Base-by-base conservation (phyloP, 1,140 invertebrate genomes). In the Lepidostoma basale region DNA sequence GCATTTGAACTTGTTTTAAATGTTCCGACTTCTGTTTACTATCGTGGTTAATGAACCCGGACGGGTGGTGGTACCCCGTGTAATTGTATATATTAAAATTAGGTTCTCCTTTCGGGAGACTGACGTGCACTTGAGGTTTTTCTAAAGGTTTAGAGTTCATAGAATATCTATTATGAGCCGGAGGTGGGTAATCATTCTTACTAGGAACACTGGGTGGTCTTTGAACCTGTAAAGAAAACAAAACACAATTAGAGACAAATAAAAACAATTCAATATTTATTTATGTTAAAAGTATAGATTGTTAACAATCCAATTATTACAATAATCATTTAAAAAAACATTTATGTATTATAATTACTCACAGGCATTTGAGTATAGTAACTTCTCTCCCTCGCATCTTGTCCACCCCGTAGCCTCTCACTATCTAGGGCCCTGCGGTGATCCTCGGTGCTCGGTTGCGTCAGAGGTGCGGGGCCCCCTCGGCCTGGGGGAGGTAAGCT, bases 11-110 rank as follows among this genome's bases (percentile, higher is more conserved):
- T 69, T 79, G 74, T 36, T 75, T 74, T 45, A 73, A 47, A 23
- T 77, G 70, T 62, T 74, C 67, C 0, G 40, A 25, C 33, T 73
- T 69, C 39, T 67, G 71, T 60, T 67, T 69, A 36, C 56, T 56
- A 26, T 69, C 67, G 28, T 59, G 71, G 47, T 67, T 63, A n/a
- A 63, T 28, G 36, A 54, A 69, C 9, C 49, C 45, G 1, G 62
- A 23, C 6, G 70, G 58, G 33, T 33, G 81, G 80, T 88, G 89
- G 74, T 89, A 90, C 10, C 85, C 83, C 60, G 87, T 85, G 77
- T 90, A 91, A 23, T 86, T 86, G 76, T 90, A 91, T 45, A 90
- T 77, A 67, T 85, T 89, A 72, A 91, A 89, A 75, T 89, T 91
- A 3, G 91, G 87, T 76, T 93, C 90, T 20, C 86, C 86, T 78